phyloP scores from a whole-genome alignment of 2,888 invertebrate species.

The Eugnorisma glareosa region DNA sequence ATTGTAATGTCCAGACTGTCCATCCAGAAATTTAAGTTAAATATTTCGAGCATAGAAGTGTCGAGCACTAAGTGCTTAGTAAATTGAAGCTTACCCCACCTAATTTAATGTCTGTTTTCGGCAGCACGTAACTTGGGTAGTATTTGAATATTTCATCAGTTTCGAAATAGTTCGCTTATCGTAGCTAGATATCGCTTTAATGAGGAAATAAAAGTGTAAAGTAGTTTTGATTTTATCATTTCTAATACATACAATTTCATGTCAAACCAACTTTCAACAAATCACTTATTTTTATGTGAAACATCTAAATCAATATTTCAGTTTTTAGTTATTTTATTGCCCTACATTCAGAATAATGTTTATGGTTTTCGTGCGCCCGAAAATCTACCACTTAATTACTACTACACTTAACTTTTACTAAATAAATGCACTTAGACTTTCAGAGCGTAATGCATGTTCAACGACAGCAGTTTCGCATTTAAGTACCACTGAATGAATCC shows the following conservation, averaged over 20 bases:
- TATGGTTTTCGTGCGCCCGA: too few species aligned
- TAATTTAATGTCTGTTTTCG: constrained; percentile 23
- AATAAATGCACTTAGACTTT: constrained; percentile 1
- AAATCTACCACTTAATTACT: too few species aligned
- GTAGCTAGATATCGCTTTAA: constrained; percentile 1
- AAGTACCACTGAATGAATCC: constrained; percentile 16
- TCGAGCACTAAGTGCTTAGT: constrained; percentile 27
- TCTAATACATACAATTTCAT: not conserved
- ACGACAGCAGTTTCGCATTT: constrained; percentile 40
- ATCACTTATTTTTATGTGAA: not conserved
- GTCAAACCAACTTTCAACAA: not conserved
- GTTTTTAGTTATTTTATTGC: not conserved
- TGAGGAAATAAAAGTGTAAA: constrained; percentile 4
- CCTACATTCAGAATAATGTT: not conserved
- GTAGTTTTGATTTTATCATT: constrained; percentile 37
- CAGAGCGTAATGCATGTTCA: not conserved
- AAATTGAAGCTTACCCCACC: constrained; percentile 15
- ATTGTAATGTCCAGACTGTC: constrained; percentile 4
- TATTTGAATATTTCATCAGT: constrained; percentile 51
- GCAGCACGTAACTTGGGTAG: constrained; percentile 18
- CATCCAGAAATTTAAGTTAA: constrained; percentile 1
- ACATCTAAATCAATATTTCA: not conserved
- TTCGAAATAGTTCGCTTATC: constrained; percentile 21
- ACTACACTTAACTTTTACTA: too few species aligned
- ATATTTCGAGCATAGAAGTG: constrained; percentile 7